Evolutionary conservation across 1,140 invertebrate species (phyloP).

Genomic region (Lucilia cuprina): DNA sequence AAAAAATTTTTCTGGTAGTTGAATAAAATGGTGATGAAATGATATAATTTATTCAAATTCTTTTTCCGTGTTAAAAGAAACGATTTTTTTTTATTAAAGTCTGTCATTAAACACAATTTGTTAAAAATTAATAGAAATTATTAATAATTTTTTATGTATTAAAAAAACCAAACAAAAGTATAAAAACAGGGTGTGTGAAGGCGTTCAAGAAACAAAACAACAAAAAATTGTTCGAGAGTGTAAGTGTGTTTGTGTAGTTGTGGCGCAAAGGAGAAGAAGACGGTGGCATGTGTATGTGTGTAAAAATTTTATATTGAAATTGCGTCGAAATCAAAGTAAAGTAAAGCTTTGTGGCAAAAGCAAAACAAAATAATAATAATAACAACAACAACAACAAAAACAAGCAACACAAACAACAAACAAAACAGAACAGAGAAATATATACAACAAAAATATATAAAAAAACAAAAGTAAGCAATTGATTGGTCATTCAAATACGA

Average conservation of each 20-base stretch:
- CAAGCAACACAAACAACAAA: neutral
- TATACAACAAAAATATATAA: too few species aligned
- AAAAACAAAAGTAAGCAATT: too few species aligned
- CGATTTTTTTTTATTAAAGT: neutral
- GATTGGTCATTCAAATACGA: too few species aligned
- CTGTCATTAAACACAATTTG: neutral
- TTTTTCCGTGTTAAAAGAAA: neutral
- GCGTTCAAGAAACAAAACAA: neutral
- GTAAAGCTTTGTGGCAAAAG: constrained; percentile 10
- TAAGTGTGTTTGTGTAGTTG: neutral
- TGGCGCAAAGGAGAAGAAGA: neutral
- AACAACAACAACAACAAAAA: neutral
- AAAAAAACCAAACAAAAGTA: neutral
- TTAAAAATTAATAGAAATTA: neutral
- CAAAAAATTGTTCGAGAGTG: neutral
- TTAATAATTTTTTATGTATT: neutral
- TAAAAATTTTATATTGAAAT: constrained; percentile 7
- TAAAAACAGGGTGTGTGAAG: constrained; percentile 13
- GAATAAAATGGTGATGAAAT: too few species aligned
- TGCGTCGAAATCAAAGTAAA: constrained; percentile 14
- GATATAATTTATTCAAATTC: too few species aligned
- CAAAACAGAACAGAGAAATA: neutral
- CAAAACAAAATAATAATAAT: neutral
- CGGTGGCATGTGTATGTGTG: neutral
- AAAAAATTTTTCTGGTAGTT: neutral